A percentile compares a stretch with the other conserved stretches of the same genome.
Conservation (phyloP, 1,140 invertebrate species). For the Globodera rostochiensis region DNA sequence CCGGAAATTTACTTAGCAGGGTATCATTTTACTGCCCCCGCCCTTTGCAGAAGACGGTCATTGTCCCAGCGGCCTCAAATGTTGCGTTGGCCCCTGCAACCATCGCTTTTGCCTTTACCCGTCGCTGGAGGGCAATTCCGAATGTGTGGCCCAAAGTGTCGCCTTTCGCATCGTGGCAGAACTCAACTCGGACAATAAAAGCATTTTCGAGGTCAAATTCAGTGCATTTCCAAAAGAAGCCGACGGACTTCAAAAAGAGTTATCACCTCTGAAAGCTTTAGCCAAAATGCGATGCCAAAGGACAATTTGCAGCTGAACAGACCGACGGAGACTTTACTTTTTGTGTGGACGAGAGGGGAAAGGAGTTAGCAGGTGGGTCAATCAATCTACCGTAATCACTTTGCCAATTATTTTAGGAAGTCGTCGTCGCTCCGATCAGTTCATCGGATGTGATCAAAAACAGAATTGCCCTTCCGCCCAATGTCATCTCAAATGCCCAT, state of each 20-base stretch:
- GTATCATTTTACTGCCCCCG: no score
- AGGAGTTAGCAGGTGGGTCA: conserved; percentile 45
- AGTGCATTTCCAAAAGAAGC: neutral
- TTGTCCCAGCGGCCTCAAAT: neutral
- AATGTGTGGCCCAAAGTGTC: neutral
- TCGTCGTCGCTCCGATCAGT: neutral
- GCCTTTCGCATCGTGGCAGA: neutral
- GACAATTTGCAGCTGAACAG: conserved; percentile 48
- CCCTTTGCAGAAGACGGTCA: neutral
- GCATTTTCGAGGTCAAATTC: neutral
- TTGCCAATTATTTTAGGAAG: neutral
- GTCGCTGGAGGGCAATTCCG: neutral
- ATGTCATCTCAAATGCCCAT: conserved; percentile 26
- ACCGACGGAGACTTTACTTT: conserved; percentile 35
- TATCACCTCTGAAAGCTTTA: conserved; percentile 29
- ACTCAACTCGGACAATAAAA: neutral
- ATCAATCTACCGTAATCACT: neutral
- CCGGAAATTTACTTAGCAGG: no score
- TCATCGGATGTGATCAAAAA: conserved; percentile 11
- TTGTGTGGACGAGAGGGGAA: conserved; percentile 53
- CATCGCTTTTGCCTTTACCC: neutral
- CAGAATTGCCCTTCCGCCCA: conserved; percentile 10
- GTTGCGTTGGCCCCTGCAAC: neutral
- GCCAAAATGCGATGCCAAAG: conserved; percentile 47
- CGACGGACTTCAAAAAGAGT: no score